Base-by-base conservation (phyloP, 2,888 invertebrate species). In the Lepidochrysops patricia region DNA sequence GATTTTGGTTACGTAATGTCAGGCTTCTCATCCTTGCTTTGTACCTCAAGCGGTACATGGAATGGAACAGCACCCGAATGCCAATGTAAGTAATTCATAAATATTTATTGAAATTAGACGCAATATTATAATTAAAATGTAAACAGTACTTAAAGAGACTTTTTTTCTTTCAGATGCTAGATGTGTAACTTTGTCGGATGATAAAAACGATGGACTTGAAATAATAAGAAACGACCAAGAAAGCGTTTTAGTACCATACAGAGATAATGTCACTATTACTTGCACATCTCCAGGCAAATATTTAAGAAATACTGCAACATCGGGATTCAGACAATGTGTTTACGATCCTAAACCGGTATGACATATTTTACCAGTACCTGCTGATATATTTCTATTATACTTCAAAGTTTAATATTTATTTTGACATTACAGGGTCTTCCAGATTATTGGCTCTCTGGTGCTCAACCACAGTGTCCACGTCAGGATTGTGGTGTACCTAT, bases 1-100 rank as follows among this genome's bases (percentile, higher is more conserved):
- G 93, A 97, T 72, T 98, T 98, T 80, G 98, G 98, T 15, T 97
- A 96, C 75, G 95, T 97, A 0, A 94, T 98, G 92, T 93, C 94
- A 62, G 98, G 98, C 57, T 94, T 95, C 57, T 92, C 96, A 0
- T 93, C 95, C 4, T 87, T 98, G 15, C 90, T 96, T 60, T 99
- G 98, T 79, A 94, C 95, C 1, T 95, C 96, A 3, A 94, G 94
- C 75, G 98, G 98, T 56, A 92, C 91, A 32, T 99, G 98, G 99
- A 97, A 98, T 77, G 97, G 97, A 69, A 94, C 96, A 4, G 93
- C 95, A 48, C 98, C 99, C 3, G 95, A 95, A 81, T 99, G 98
- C 83, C 94, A 96, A 90, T 96, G 97, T 97, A 91, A 92, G 94
- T 90, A 60, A 57, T 19, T 4, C 23, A 49, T 12, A 12, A 2